phyloP scores from a whole-genome alignment of 1,140 invertebrate species.

The Drosophila sulfurigaster region DNA sequence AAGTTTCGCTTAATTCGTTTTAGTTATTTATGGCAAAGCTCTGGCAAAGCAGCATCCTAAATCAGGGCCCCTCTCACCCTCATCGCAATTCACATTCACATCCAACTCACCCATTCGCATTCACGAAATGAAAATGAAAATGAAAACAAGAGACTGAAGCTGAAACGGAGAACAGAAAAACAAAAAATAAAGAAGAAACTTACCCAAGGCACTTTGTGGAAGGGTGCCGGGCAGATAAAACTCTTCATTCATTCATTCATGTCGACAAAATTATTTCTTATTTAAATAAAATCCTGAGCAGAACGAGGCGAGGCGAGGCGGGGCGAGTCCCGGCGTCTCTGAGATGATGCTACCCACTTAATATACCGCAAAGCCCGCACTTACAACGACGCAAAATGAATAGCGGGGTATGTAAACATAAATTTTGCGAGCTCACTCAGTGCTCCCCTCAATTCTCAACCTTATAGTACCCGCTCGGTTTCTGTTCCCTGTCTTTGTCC shows the following conservation, averaged over 20 bases:
- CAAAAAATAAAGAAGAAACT: conserved; percentile 35
- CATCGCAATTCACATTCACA: too few species aligned
- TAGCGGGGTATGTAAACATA: conserved; percentile 83
- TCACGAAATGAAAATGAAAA: conserved; percentile 49
- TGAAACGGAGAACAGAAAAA: background rate
- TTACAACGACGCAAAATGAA: conserved; percentile 75
- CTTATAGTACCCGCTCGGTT: background rate
- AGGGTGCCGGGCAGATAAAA: conserved; percentile 72
- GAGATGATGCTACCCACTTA: conserved; percentile 76
- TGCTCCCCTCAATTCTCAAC: background rate
- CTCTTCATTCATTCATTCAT: conserved; percentile 80
- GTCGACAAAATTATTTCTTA: conserved; percentile 83
- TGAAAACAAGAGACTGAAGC: conserved; percentile 19
- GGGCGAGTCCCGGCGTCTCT: conserved; percentile 23
- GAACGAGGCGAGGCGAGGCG: conserved; percentile 5
- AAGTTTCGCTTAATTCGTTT: conserved; percentile 80
- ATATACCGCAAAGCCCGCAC: conserved; percentile 81
- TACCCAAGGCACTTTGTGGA: conserved; percentile 32
- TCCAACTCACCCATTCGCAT: conserved; percentile 26
- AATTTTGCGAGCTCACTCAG: conserved; percentile 75
- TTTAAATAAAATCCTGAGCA: conserved; percentile 78
- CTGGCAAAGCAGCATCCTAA: conserved; percentile 52
- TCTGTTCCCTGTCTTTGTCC: background rate
- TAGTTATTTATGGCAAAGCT: conserved; percentile 79
- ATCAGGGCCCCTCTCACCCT: conserved; percentile 28